Base-by-base conservation (phyloP, 2,113 vertebrate genomes). In the Ictalurus furcatus region DNA sequence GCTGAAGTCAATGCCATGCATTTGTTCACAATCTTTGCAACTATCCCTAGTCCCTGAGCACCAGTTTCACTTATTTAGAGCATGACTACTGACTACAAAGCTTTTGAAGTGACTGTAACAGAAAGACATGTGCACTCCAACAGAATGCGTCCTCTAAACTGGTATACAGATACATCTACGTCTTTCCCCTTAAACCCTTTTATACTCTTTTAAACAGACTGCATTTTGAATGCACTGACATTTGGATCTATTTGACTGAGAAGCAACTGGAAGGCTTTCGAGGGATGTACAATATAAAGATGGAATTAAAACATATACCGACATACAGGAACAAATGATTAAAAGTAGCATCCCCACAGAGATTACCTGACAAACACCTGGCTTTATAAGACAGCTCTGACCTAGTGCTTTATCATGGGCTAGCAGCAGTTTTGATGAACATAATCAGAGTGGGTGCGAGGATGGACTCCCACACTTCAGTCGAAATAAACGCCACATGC, bases 21-120 rank as follows among this genome's bases (percentile, higher is more conserved):
- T 63, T 89, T 89, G 82, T 92, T 92, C 89, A 88, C 90, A 78
- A 76, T 76, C 67, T 6, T 81, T 91, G 87, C 40, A 80, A 56
- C 73, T 86, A 89, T 93, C 91, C 84, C 89, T 90, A 89, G 91
- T 96, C 94, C 95, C 94, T 95, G 95, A 96, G 94, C 94, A 91
- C 93, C 94, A 87, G 89, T 91, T 91, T 78, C 81, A 90, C 80
- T 92, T 93, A 94, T 94, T 92, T 91, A 89, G 78, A 69, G 69
- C 71, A 76, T 83, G 89, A 88, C 89, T 85, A 59, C 79, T 48
- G 90, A 94, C 86, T 93, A 92, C 91, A 94, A 95, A 94, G 92
- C 94, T 93, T 90, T 91, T 88, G 58, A 87, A 89, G 61, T 81
- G 25, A 86, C 59, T 73, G 87, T 85, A 88, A 91, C 84, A 90